These are phyloP conservation scores for Cavia aperea DNA, from an alignment of 2,113 vertebrate species.

Conservation along the genomic window DNA sequence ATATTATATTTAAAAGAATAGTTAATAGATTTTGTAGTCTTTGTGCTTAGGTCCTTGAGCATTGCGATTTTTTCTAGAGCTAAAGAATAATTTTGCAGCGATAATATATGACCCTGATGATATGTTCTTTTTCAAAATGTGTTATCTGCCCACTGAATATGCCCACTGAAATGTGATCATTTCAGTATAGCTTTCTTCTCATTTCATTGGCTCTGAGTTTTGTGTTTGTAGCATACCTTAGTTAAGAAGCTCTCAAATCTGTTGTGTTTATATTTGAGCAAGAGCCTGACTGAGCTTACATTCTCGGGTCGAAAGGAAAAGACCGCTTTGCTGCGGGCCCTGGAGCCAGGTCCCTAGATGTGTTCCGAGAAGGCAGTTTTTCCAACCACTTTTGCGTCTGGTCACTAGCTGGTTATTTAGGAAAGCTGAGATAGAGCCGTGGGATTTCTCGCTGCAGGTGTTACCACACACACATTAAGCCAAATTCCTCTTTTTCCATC, in stretches of 20 bases:
- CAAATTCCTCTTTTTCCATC: not conserved
- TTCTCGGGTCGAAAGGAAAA: not conserved
- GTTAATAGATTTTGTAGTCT: not conserved
- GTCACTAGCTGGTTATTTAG: not conserved
- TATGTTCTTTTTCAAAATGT: not conserved
- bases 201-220: not conserved
- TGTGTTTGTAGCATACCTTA: not conserved
- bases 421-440: not conserved
- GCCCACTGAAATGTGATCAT: not conserved
- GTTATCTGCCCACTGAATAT: not conserved
- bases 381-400: not conserved
- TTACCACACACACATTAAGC: accelerated
- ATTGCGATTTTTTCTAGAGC: not conserved
- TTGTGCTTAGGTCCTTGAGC: not conserved
- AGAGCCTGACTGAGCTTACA: not conserved
- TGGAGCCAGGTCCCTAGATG: not conserved
- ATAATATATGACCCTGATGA: not conserved
- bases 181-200: not conserved
- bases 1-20: not conserved
- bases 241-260: not conserved
- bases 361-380: not conserved
- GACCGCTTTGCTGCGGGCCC: not conserved
- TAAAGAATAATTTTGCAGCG: not conserved
- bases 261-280: not conserved
- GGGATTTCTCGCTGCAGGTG: not conserved